A percentile compares a stretch with the other conserved stretches of the same genome.
Evolutionary conservation across 2,888 invertebrate species (phyloP).

Genomic region (Microplitis manilae): DNA sequence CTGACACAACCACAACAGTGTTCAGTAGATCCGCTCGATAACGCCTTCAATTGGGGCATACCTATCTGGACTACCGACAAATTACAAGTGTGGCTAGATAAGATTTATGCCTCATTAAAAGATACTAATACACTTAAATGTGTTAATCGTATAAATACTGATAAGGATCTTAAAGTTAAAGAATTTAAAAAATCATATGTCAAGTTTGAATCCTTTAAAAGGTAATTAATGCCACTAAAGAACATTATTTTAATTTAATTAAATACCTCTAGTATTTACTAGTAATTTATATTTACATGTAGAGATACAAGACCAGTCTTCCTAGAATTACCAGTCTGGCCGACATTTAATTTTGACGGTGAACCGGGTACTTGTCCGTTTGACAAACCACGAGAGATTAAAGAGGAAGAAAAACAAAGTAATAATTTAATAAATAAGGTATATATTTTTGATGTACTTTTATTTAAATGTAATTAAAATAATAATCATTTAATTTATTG

Average conservation of each 20-base stretch:
- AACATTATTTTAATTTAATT: constrained; percentile 7
- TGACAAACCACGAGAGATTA: constrained; percentile 60
- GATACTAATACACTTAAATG: constrained; percentile 57
- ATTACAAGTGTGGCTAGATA: constrained; percentile 75
- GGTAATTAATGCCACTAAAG: constrained; percentile 69
- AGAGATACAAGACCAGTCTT: constrained; percentile 77
- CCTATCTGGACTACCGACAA: constrained; percentile 75
- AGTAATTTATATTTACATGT: constrained; percentile 24
- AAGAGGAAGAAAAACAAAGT: constrained; percentile 64
- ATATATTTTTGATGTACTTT: constrained; percentile 21
- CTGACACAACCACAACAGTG: constrained; percentile 72
- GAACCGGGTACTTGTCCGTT: constrained; percentile 71
- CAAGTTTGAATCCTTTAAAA: constrained; percentile 81
- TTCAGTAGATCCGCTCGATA: constrained; percentile 73
- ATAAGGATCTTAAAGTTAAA: constrained; percentile 72
- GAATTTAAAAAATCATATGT: constrained; percentile 80
- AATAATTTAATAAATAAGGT: constrained; percentile 62
- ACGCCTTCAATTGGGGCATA: constrained; percentile 73
- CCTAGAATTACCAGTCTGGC: constrained; percentile 79
- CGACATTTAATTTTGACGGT: constrained; percentile 73
- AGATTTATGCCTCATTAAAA: constrained; percentile 76
- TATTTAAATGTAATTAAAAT: not conserved
- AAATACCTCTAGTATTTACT: not conserved
- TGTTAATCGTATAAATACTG: constrained; percentile 54
- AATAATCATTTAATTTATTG: constrained; percentile 14